phyloP scores from a whole-genome alignment of 2,888 invertebrate genomes.

The Cerastoderma edule region DNA sequence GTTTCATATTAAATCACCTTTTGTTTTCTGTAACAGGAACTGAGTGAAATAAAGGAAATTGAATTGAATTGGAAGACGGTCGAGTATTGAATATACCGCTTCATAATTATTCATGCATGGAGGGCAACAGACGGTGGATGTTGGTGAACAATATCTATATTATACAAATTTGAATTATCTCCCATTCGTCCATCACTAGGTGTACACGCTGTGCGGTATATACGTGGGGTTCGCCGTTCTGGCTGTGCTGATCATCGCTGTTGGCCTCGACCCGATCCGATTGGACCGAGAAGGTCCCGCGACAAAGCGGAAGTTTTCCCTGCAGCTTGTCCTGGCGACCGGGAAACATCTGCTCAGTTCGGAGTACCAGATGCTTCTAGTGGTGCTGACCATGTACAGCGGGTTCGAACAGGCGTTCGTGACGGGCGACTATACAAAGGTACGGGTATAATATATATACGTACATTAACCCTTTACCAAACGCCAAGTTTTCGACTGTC shows the following conservation, averaged over 20 bases:
- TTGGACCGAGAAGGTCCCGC: slow-evolving; percentile 68
- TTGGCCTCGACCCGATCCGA: slow-evolving; percentile 90
- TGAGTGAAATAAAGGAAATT: too few relatives aligned
- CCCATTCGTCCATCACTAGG: slow-evolving; percentile 86
- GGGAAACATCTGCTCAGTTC: slow-evolving; percentile 93
- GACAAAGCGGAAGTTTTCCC: slow-evolving; percentile 57
- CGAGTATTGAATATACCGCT: too few relatives aligned
- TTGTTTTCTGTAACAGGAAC: too few relatives aligned
- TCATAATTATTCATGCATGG: too few relatives aligned
- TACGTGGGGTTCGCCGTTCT: slow-evolving; percentile 94
- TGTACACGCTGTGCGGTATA: slow-evolving; percentile 94
- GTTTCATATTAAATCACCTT: too few relatives aligned
- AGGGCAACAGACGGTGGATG: too few relatives aligned
- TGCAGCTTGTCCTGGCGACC: slow-evolving; percentile 86
- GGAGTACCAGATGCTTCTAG: slow-evolving; percentile 95
- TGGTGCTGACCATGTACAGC: slow-evolving; percentile 97
- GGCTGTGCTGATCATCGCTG: slow-evolving; percentile 93
- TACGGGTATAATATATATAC: slow-evolving; percentile 72
- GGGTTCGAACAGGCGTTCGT: slow-evolving; percentile 99
- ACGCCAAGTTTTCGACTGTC: too few relatives aligned
- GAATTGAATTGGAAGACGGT: too few relatives aligned
- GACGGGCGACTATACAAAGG: slow-evolving; percentile 88
- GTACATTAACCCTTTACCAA: background rate
- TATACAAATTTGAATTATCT: too few relatives aligned
- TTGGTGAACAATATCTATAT: too few relatives aligned